Evolutionary conservation across 2,113 vertebrate species (phyloP).

Genomic region (Brienomyrus brachyistius): DNA sequence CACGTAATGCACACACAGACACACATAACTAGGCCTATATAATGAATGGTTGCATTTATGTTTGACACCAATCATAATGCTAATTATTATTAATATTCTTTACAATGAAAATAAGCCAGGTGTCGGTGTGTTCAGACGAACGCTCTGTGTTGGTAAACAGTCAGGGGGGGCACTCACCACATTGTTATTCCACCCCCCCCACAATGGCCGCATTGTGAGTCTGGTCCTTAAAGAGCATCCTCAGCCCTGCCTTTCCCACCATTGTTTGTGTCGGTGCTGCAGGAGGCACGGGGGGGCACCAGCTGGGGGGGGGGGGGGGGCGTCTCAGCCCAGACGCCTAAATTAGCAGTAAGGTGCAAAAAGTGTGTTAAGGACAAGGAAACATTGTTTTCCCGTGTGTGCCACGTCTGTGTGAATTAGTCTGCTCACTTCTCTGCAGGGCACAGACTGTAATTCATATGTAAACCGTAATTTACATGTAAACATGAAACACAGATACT

Average conservation of each 20-base stretch:
- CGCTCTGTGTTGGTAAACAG: slow-evolving; percentile 84
- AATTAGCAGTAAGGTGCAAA: slow-evolving; percentile 81
- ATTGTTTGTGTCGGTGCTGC: slow-evolving; percentile 49
- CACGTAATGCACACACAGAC: not conserved
- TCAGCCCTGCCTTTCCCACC: slow-evolving; percentile 76
- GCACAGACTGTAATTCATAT: slow-evolving; percentile 3
- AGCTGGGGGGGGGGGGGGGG: slow-evolving; percentile 55
- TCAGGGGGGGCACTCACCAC: slow-evolving; percentile 63
- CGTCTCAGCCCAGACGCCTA: slow-evolving; percentile 74
- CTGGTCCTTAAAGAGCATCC: slow-evolving; percentile 79
- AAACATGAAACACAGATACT: not conserved
- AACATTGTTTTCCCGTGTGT: slow-evolving; percentile 60
- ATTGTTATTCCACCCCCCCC: slow-evolving; percentile 72
- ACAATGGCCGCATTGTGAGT: slow-evolving; percentile 89
- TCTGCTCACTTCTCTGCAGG: slow-evolving; percentile 73
- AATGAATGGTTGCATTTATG: not conserved
- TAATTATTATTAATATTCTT: not conserved
- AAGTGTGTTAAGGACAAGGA: slow-evolving; percentile 70
- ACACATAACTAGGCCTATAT: not conserved
- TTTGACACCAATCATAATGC: not conserved
- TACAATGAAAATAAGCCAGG: not conserved
- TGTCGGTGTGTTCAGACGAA: slow-evolving; percentile 36
- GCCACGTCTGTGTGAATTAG: slow-evolving; percentile 72
- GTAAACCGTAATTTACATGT: not conserved
- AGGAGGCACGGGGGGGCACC: slow-evolving; percentile 41